Evolutionary conservation across 2,888 invertebrate species (phyloP).

Genomic region (Chydorus sphaericus): DNA sequence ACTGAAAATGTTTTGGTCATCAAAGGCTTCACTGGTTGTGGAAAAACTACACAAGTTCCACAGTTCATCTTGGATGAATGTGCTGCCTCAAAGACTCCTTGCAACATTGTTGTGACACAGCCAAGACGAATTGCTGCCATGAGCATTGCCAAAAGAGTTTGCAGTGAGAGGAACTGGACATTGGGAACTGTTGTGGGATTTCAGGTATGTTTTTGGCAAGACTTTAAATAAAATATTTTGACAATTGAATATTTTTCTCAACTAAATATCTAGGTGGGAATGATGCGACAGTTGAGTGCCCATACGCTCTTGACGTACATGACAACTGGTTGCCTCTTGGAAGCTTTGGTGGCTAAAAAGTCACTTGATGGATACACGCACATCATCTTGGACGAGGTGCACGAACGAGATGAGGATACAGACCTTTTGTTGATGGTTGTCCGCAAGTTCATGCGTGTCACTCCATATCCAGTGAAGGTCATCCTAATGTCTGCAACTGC

Average conservation of each 20-base stretch:
- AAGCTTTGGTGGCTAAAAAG: constrained; percentile 45
- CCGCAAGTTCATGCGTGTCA: constrained; percentile 53
- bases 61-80: constrained; percentile 77
- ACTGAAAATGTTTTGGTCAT: constrained; percentile 62
- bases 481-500: constrained; percentile 93
- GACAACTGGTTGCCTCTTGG: constrained; percentile 79
- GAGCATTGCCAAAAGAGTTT: constrained; percentile 71
- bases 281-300: constrained; percentile 41
- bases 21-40: constrained; percentile 88
- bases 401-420: constrained; percentile 82
- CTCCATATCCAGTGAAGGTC: constrained; percentile 48
- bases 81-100: constrained; percentile 43
- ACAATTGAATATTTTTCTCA: background rate
- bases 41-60: constrained; percentile 82
- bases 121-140: constrained; percentile 86
- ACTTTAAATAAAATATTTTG: background rate
- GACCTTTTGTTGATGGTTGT: constrained; percentile 76
- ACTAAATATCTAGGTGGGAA: constrained; percentile 42
- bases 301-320: constrained; percentile 71
- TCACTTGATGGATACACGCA: constrained; percentile 65
- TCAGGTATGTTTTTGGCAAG: constrained; percentile 45
- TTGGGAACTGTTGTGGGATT: constrained; percentile 74
- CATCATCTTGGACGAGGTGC: constrained; percentile 82
- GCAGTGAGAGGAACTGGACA: constrained; percentile 66
- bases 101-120: constrained; percentile 84